Base-by-base conservation (phyloP, 2,797 vertebrate genomes). In the Siniperca obscura region DNA sequence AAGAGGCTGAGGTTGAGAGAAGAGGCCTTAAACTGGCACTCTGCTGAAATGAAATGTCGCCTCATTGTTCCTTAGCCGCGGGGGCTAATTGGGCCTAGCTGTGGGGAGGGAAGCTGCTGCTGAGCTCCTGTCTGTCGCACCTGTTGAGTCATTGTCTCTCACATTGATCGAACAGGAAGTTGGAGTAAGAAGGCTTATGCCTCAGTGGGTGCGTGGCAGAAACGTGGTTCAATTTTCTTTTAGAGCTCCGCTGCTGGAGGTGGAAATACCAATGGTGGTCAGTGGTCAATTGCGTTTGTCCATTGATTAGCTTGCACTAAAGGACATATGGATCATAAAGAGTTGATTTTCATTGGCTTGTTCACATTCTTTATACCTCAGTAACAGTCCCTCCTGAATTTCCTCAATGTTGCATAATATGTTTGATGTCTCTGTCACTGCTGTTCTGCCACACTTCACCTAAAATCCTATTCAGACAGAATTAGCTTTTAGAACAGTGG, bases 71-170 rank as follows among this genome's bases (percentile, higher is more conserved):
- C 69, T 76, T 59, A 91, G 59, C 93, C 80, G 74, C 72, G 90
- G 95, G 95, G 92, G 92, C 93, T 94, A 93, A 94, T 95, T 95
- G 92, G 93, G 76, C 86, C 91, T 77, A 91, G 89, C 91, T 53
- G 94, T 52, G 84, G 93, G 93, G 93, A 93, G 89, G 90, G 86
- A 85, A 85, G 88, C 94, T 86, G 81, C 91, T 56, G 90, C 91
- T 91, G 93, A 86, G 91, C 90, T 90, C 89, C 93, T 94, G 94
- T 95, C 96, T 92, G 88, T 94, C 91, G 84, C 95, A 96, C 95
- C 95, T 96, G 96, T 94, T 91, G 94, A 92, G 94, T 87, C 92
- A 94, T 96, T 96, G 95, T 95, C 83, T 93, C 86, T 83, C 68
- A 62, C 90, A 94, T 95, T 92, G 95, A 96, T 95, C 90, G 82